Base-by-base conservation (phyloP, 2,888 invertebrate species). In the Tromatobia lineatoria region DNA sequence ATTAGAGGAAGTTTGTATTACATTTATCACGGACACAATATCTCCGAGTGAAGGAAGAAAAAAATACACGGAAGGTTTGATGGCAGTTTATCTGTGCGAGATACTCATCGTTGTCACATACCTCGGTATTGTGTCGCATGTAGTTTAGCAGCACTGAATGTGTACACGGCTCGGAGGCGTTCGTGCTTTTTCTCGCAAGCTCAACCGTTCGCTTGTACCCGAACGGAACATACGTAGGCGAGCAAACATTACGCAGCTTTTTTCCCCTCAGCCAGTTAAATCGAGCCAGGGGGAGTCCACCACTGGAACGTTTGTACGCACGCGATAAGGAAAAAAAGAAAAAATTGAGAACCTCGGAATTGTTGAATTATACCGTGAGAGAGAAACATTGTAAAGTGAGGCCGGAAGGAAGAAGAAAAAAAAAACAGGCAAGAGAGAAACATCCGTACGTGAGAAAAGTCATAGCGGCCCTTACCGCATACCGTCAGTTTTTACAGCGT, bases 321-420 rank as follows among this genome's bases (percentile, higher is more conserved):
- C 18, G 47, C 59, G 69, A 71, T 69, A 38, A 38, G 42, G 18
- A 38, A 34, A 34, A 83, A 80, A 78, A 64, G 34, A 69, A 45
- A 34, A 57, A 50, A 13, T 29, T 34, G 67, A 64, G 45, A 50
- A 71, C 29, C 74, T 50, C 45, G 69, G 61, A 74, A 85, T 67
- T 69, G 74, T 78, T 78, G 77, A 83, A 83, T 83, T 80, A 85
- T 78, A 74, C 70, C 25, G 77, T n/a, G 34, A 42, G 50, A 8
- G 61, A 50, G 29, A 57, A n/a, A 66, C 11, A 73, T 3, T 11
- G 59, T 18, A 57, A 25, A 23, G n/a, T 25, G 25, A 45, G 23
- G 20, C 29, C 2, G 29, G 3, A 29, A 29, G 29, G 29, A 3
- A 29, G 4, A 29, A 29, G 29, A 29, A 29, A 23, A 38, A 38